Conservation (phyloP, 2,888 invertebrate genomes). For the Aspidapion aeneum region DNA sequence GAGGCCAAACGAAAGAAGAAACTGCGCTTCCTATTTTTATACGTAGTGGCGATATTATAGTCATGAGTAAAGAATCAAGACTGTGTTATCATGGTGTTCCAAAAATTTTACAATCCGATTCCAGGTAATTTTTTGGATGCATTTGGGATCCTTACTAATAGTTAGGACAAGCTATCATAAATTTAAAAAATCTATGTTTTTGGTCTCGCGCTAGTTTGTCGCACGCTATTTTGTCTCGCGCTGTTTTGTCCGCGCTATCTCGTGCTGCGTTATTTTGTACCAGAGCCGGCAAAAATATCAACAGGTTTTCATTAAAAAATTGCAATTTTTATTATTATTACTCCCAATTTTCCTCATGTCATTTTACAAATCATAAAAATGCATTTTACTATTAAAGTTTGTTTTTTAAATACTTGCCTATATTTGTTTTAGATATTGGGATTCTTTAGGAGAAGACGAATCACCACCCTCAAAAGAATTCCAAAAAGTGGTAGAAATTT, state of each 20-base stretch:
- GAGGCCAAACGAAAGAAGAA: conserved; percentile 68
- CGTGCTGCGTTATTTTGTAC: too few relatives aligned
- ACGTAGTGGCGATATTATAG: conserved; percentile 83
- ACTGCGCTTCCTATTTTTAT: conserved; percentile 70
- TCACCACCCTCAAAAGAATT: conserved; percentile 32
- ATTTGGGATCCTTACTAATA: conserved; percentile 16
- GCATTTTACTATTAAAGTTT: too few relatives aligned
- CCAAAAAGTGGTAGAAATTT: conserved; percentile 33
- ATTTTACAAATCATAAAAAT: too few relatives aligned
- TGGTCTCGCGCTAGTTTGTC: too few relatives aligned
- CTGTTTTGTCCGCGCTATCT: too few relatives aligned
- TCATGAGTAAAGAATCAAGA: conserved; percentile 85
- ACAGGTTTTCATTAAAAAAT: too few relatives aligned
- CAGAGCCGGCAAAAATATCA: too few relatives aligned
- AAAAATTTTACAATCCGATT: conserved; percentile 61
- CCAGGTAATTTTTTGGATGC: conserved; percentile 52
- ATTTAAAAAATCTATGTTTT: too few relatives aligned
- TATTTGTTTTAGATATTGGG: conserved; percentile 16
- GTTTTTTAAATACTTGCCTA: too few relatives aligned
- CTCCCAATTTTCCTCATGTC: too few relatives aligned
- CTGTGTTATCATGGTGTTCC: conserved; percentile 94
- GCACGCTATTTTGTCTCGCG: too few relatives aligned
- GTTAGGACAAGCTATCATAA: conserved; percentile 1
- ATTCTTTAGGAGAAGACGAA: conserved; percentile 9
- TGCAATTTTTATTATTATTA: too few relatives aligned